Evolutionary conservation across 2,797 vertebrate genomes (phyloP), one percentile per base, ranked within the genome.

Genomic region (Sparidentex hasta): DNA sequence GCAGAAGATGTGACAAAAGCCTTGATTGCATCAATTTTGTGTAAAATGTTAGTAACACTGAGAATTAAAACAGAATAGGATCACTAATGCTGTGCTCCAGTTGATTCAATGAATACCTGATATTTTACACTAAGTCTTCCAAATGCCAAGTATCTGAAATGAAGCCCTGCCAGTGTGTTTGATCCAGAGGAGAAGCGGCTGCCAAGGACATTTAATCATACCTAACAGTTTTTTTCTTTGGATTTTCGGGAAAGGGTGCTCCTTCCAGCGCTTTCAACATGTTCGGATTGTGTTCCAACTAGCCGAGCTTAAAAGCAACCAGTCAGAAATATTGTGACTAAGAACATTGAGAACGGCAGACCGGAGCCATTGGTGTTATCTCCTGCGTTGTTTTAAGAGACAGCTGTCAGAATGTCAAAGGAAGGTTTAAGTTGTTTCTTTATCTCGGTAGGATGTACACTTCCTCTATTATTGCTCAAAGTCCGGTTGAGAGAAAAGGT

Each of bases 131-230:
- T 46, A 1, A 67, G 33, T 33, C 3, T 25, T 43, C 17, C 12
- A 56, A 48, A 71, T 70, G 48, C 27, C 59, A 74, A 44, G 57
- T 43, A 12, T 67, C 65, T 80, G 11, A 78, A 72, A 62, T 29
- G 46, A 71, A 38, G 16, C 13, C 5, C 8, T 72, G 70, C 74
- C 80, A 75, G 48, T 46, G 23, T 25, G 11, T 55, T 82, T 80
- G 70, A 85, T 71, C 72, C 74, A 56, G 41, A 67, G 21, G 20
- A 20, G 5, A 41, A 29, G 38, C 11, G 17, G 33, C 61, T 76
- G 81, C 77, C 79, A 82, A 48, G 66, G 63, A 76, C 65, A 65
- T 81, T 80, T 50, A 76, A 81, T 87, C 70, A 82, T 56, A 71
- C 52, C 59, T 63, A 58, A 64, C 43, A 81, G 47, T 21, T 81